Conservation (phyloP, 2,797 vertebrate species). For the Eulemur mongoz region DNA sequence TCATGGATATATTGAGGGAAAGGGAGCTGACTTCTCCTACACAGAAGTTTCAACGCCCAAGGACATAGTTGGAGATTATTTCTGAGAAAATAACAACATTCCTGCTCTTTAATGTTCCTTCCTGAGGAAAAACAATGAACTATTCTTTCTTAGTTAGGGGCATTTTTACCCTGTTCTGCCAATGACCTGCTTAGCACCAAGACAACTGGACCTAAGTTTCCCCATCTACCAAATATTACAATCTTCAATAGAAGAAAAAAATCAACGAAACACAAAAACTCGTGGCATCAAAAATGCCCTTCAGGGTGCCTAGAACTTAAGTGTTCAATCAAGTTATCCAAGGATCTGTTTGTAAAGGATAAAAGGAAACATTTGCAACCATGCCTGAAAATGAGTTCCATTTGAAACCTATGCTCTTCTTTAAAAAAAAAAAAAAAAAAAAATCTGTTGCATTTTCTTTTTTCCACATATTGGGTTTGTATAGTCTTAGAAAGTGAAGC, state of each 20-base stretch:
- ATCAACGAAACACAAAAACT: constrained; percentile 36
- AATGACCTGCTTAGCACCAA: constrained; percentile 26
- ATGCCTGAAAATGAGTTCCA: constrained; percentile 23
- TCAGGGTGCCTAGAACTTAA: constrained; percentile 29
- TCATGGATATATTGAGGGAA: not conserved
- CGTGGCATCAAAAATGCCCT: constrained; percentile 36
- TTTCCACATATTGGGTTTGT: constrained; percentile 25
- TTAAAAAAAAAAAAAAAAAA: not conserved
- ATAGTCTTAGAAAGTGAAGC: constrained; percentile 34
- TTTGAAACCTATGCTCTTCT: constrained; percentile 35
- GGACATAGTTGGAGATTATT: constrained; percentile 7
- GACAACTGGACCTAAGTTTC: constrained; percentile 38
- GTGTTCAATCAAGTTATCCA: constrained; percentile 9
- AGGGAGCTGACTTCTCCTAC: not conserved
- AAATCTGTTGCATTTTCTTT: constrained; percentile 18
- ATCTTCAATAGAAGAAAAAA: constrained; percentile 39
- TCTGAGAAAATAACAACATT: constrained; percentile 41
- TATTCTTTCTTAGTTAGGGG: not conserved
- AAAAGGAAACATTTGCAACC: constrained; percentile 39
- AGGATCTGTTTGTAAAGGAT: constrained; percentile 29
- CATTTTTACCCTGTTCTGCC: constrained; percentile 41
- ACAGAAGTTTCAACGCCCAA: not conserved
- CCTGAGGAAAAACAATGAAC: constrained; percentile 39
- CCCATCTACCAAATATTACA: constrained; percentile 38
- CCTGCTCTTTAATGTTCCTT: constrained; percentile 25